Base-by-base conservation (phyloP, 2,888 invertebrate species). In the Lasioglossum figueresi region DNA sequence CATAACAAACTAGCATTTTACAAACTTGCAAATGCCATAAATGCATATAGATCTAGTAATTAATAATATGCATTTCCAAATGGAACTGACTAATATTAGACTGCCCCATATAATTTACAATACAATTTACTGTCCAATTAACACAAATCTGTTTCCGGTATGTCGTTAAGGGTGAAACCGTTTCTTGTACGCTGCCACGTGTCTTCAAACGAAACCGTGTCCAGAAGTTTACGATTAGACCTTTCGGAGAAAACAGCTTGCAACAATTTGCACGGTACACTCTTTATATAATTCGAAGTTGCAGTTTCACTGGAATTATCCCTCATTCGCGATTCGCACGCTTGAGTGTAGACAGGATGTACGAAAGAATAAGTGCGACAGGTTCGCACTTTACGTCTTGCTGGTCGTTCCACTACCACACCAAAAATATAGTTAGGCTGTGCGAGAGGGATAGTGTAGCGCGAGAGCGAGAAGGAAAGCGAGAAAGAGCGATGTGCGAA, bases 331-430 rank as follows among this genome's bases (percentile, higher is more conserved):
- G 87, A 88, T 83, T 80, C 76, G 82, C 63, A 31, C 76, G 59
- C n/a, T 77, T n/a, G 66, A 76, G 43, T 59, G 72, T 79, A 70
- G 75, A 79, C 73, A 79, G 78, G 75, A 83, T 79, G 80, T 81
- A 81, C 85, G 71, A 81, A 76, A 83, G 89, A 91, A 91, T 88
- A 82, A 91, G 90, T 90, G 83, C 86, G 90, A 91, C 92, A 91
- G 90, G 90, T 91, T 89, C 79, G 80, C 83, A 85, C 82, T 85
- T 79, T 81, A 87, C 83, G 71, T 88, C 80, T 81, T 78, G 19
- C 78, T 85, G 85, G 77, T 90, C 86, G 78, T 83, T 79, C 68
- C 71, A 78, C 68, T 75, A 84, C 77, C 74, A 76, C 70, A 90
- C 90, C 89, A 89, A 90, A 90, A 90, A 91, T 91, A 89, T 88